Percentiles rank a stretch among this genome's conserved stretches.
These are phyloP conservation scores for Neria commutata DNA, from an alignment of 2,888 invertebrate genomes.

Conservation along the genomic window DNA sequence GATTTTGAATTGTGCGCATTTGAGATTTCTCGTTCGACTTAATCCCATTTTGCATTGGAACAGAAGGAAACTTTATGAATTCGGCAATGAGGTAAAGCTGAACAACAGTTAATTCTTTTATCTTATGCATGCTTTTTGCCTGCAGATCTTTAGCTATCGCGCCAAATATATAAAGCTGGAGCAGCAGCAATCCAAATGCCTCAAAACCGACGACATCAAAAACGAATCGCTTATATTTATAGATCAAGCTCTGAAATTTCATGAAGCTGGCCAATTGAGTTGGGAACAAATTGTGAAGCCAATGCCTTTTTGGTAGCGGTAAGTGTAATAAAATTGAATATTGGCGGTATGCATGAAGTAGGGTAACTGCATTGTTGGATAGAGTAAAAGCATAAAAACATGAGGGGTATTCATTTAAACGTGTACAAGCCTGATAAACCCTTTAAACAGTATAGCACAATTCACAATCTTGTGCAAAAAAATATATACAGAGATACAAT, in stretches of 20 bases:
- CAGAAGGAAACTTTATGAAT: not conserved
- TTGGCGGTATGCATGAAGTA: too few relatives aligned
- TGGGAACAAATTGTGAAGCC: constrained; percentile 26
- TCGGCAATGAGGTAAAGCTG: not conserved
- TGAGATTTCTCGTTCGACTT: not conserved
- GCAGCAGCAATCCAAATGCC: too few relatives aligned
- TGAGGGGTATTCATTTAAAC: too few relatives aligned
- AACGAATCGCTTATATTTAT: constrained; percentile 23
- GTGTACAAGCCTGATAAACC: too few relatives aligned
- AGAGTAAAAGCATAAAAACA: too few relatives aligned
- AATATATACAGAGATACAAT: too few relatives aligned
- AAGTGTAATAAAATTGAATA: not conserved
- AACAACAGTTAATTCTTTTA: too few relatives aligned
- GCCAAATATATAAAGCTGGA: not conserved
- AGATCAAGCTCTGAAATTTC: constrained; percentile 24
- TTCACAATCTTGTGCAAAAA: too few relatives aligned
- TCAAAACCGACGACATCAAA: constrained; percentile 10
- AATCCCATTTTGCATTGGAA: not conserved
- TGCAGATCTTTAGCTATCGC: too few relatives aligned
- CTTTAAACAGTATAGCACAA: too few relatives aligned
- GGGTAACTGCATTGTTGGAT: too few relatives aligned
- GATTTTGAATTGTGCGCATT: not conserved
- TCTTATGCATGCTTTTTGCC: too few relatives aligned
- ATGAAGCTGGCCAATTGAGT: constrained; percentile 20
- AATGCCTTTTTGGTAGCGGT: constrained; percentile 27